Evolutionary conservation across 2,797 vertebrate species (phyloP).

Genomic region (Eutrigla gurnardus): DNA sequence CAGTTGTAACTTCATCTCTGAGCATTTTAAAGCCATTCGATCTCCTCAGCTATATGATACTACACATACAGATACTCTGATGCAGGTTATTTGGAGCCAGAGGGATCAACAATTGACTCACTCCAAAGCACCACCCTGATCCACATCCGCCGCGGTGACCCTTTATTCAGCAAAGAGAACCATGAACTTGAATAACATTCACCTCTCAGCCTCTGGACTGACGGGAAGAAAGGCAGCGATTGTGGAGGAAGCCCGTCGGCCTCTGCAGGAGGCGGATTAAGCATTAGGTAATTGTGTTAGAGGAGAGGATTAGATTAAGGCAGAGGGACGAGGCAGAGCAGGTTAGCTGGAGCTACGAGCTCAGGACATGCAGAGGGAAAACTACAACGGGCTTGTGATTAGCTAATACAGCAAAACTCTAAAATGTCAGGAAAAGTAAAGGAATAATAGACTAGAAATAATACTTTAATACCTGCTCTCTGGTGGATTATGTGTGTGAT

Average conservation of each 20-base stretch:
- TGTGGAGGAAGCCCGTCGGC: slow-evolving; percentile 55
- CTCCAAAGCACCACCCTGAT: neutral
- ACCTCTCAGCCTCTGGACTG: neutral
- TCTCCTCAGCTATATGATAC: slow-evolving; percentile 21
- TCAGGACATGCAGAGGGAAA: neutral
- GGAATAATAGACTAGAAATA: too few relatives aligned
- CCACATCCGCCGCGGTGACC: slow-evolving; percentile 12
- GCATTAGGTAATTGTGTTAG: slow-evolving; percentile 77
- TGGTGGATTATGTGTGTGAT: too few relatives aligned
- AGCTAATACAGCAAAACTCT: too few relatives aligned
- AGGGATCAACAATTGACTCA: slow-evolving; percentile 31
- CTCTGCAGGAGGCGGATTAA: slow-evolving; percentile 66
- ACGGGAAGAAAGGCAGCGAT: slow-evolving; percentile 47
- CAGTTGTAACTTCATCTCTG: slow-evolving; percentile 25
- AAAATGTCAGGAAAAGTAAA: too few relatives aligned
- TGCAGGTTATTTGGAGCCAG: slow-evolving; percentile 18
- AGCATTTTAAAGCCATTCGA: slow-evolving; percentile 22
- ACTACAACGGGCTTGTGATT: neutral
- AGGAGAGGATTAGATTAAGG: slow-evolving; percentile 77
- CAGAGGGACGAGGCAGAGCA: slow-evolving; percentile 21
- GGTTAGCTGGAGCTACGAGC: slow-evolving; percentile 27
- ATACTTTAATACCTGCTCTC: too few relatives aligned
- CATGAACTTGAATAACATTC: slow-evolving; percentile 11
- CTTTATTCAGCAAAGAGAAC: slow-evolving; percentile 24
- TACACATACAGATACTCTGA: neutral